Conservation (phyloP, 2,888 invertebrate species). For the Tachina fera region DNA sequence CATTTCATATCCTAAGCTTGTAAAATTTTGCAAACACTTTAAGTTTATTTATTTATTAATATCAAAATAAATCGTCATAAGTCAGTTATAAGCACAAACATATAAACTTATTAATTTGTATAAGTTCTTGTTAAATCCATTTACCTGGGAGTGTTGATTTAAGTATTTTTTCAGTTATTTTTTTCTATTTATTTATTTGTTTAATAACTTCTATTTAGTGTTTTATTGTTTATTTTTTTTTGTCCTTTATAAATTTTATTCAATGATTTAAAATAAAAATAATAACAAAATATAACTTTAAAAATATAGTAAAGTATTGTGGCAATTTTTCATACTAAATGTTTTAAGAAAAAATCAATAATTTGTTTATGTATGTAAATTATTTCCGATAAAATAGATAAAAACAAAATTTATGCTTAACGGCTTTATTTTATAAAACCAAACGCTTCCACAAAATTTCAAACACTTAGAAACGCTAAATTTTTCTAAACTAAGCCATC, state of each 20-base stretch:
- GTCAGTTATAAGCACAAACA: not conserved
- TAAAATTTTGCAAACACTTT: too few species aligned
- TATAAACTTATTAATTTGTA: not conserved
- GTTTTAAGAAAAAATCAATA: conserved; percentile 36
- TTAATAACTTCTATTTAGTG: conserved; percentile 56
- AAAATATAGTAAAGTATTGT: conserved; percentile 71
- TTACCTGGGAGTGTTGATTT: conserved; percentile 3
- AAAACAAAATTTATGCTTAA: conserved; percentile 57
- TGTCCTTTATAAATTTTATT: conserved; percentile 8
- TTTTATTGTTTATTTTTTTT: conserved; percentile 18
- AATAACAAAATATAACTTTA: conserved; percentile 32
- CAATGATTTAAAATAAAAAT: not conserved
- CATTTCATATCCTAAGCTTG: too few species aligned
- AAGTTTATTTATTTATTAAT: too few species aligned
- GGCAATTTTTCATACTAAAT: conserved; percentile 55
- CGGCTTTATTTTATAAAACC: too few species aligned
- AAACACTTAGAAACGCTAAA: too few species aligned
- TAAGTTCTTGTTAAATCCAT: not conserved
- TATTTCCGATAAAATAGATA: conserved; percentile 53
- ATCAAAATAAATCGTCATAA: too few species aligned
- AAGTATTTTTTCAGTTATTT: not conserved
- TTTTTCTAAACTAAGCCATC: too few species aligned
- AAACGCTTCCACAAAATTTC: too few species aligned
- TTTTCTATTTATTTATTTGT: conserved; percentile 59
- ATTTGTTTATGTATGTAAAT: conserved; percentile 65